Conservation (phyloP, 2,797 vertebrate genomes). For the Sciaenops ocellatus region DNA sequence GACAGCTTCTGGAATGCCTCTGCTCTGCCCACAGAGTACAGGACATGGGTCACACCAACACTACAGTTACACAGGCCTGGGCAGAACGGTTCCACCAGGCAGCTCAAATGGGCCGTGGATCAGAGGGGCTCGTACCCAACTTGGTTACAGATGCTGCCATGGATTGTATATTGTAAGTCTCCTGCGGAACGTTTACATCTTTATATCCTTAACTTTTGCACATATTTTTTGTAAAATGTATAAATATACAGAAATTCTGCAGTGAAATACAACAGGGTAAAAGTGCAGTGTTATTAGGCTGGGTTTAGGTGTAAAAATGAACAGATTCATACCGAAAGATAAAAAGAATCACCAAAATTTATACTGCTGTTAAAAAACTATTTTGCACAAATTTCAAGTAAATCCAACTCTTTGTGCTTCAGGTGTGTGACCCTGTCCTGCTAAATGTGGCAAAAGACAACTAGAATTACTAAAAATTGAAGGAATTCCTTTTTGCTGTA, state of each 20-base stretch:
- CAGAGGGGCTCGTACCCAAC: conserved; percentile 36
- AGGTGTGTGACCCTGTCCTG: background rate
- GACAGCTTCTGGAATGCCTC: conserved; percentile 80
- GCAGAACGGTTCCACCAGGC: conserved; percentile 59
- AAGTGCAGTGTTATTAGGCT: background rate
- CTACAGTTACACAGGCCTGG: conserved; percentile 71
- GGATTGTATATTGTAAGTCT: conserved; percentile 51
- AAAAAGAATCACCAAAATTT: background rate
- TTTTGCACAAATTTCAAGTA: background rate
- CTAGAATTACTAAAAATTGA: background rate
- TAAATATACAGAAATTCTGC: conserved; percentile 18
- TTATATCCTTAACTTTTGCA: conserved; percentile 27
- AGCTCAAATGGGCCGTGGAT: conserved; percentile 69
- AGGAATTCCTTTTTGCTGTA: background rate
- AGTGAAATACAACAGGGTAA: background rate
- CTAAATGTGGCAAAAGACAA: background rate
- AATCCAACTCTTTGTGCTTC: background rate
- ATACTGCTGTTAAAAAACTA: background rate
- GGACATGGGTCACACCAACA: conserved; percentile 79
- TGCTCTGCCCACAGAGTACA: conserved; percentile 65
- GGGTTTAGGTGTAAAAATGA: background rate
- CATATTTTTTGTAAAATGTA: conserved; percentile 8
- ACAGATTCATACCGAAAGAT: too few species aligned
- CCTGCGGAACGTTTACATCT: conserved; percentile 34
- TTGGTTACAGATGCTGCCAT: conserved; percentile 42